Percentiles rank a stretch among this genome's conserved stretches.
Conservation (phyloP, 2,113 vertebrate genomes). For the Desmodus rotundus region DNA sequence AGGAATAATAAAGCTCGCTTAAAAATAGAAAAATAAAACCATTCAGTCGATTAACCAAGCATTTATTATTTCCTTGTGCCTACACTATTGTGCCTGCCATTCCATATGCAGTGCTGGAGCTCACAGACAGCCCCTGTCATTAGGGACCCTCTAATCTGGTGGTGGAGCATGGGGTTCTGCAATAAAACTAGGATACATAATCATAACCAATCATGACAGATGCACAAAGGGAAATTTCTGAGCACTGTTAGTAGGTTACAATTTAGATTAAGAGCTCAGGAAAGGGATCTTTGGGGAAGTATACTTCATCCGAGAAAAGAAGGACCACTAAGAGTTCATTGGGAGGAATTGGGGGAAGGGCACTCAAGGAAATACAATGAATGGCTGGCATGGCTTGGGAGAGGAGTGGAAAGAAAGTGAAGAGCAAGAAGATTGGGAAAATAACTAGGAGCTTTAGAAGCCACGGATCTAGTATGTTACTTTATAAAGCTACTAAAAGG, state of each 20-base stretch:
- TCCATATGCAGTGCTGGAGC: not conserved
- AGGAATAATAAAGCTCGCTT: not conserved
- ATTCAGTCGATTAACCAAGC: not conserved
- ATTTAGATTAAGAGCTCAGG: not conserved
- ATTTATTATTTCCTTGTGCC: not conserved
- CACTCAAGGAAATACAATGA: accelerated
- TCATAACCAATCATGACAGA: not conserved
- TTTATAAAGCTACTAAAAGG: not conserved
- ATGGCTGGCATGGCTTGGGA: not conserved
- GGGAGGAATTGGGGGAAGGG: not conserved
- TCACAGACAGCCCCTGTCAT: not conserved
- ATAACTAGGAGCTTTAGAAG: not conserved
- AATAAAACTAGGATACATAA: not conserved
- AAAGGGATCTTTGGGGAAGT: not conserved
- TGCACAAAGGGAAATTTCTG: not conserved
- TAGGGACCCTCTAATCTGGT: not conserved
- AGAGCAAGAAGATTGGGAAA: not conserved
- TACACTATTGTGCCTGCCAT: not conserved
- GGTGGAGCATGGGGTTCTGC: not conserved
- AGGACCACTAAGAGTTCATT: not conserved
- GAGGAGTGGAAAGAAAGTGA: not conserved
- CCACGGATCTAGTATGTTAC: not conserved
- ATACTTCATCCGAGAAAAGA: not conserved
- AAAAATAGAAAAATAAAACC: not conserved
- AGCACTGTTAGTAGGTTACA: not conserved